Base-by-base conservation (phyloP, 2,888 invertebrate species). In the Caenorhabditis becei region DNA sequence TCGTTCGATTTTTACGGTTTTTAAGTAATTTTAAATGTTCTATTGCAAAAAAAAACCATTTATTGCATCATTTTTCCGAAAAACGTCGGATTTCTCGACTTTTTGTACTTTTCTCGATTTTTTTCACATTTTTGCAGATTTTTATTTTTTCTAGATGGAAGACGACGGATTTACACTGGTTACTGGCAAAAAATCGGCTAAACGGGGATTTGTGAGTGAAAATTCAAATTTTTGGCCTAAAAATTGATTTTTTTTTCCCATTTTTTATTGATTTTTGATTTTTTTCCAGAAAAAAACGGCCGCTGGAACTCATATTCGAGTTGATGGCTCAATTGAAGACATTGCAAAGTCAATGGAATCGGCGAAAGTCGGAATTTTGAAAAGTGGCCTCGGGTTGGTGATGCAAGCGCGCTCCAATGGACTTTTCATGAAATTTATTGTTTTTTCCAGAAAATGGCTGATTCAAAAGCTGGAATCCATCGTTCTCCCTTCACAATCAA, bases 111-210 rank as follows among this genome's bases (percentile, higher is more conserved):
- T 32, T 11, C n/a, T n/a, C n/a, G n/a, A n/a, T 14, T 14, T 41
- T 41, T 41, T 41, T 5, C 7, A 41, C 5, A 2, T 58, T 58
- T 32, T 1, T 16, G 58, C 24, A 20, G 1, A 18, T 58, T 32
- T 32, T 32, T 7, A 41, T 10, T 14, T 5, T 41, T 41, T 20
- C 18, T 32, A 35, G 58, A 85, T 85, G 86, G 86, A 84, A 66
- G 83, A 83, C 44, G 86, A 83, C 59, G 86, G 86, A 18, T 86
- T 86, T 66, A 82, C 61, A 7, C 54, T 82, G 37, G 83, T 85
- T 1, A 78, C 67, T 4, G 75, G 67, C 20, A 74, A 54, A 61
- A 72, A 69, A 49, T 62, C 65, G 26, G 32, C 28, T 47, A 44
- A 37, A 37, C 20, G 35, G 24, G 63, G 37, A 47, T 62, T 53